These are phyloP conservation scores for Listronotus oregonensis DNA, from an alignment of 1,140 invertebrate genomes.

Conservation along the genomic window DNA sequence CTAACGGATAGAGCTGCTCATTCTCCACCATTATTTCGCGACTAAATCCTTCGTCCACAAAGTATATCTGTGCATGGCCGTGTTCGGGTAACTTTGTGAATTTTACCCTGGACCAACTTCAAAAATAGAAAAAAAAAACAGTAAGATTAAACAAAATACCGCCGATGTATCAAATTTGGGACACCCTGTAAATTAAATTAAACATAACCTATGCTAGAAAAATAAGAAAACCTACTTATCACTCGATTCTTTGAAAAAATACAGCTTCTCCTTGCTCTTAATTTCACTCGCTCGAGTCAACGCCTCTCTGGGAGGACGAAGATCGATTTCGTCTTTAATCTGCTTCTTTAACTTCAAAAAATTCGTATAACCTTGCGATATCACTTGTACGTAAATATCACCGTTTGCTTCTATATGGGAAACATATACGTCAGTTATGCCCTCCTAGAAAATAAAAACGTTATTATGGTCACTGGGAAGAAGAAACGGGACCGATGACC, in stretches of 20 bases:
- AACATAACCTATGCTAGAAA: too few relatives aligned
- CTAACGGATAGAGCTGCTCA: conserved; percentile 51
- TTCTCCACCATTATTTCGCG: conserved; percentile 47
- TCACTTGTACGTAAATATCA: conserved; percentile 58
- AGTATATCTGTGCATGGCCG: conserved; percentile 50
- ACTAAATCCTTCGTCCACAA: conserved; percentile 58
- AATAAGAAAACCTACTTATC: conserved; percentile 8
- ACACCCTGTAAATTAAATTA: too few relatives aligned
- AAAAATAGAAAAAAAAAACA: conserved; percentile 9
- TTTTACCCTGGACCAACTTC: conserved; percentile 51
- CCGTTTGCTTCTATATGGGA: conserved; percentile 56
- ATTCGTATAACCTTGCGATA: conserved; percentile 52
- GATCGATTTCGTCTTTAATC: conserved; percentile 40
- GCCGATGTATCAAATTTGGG: too few relatives aligned
- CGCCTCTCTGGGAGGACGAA: conserved; percentile 29
- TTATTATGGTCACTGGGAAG: too few relatives aligned
- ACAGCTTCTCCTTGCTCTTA: conserved; percentile 48
- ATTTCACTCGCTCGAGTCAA: conserved; percentile 23
- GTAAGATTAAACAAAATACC: too few relatives aligned
- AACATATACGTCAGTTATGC: conserved; percentile 55
- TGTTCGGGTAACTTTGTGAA: conserved; percentile 46
- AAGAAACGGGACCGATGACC: too few relatives aligned
- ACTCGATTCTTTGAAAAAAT: conserved; percentile 52
- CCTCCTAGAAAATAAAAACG: conserved; percentile 40
- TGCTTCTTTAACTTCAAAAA: conserved; percentile 49